Conservation (phyloP, 2,888 invertebrate species). For the Sturmia bella region DNA sequence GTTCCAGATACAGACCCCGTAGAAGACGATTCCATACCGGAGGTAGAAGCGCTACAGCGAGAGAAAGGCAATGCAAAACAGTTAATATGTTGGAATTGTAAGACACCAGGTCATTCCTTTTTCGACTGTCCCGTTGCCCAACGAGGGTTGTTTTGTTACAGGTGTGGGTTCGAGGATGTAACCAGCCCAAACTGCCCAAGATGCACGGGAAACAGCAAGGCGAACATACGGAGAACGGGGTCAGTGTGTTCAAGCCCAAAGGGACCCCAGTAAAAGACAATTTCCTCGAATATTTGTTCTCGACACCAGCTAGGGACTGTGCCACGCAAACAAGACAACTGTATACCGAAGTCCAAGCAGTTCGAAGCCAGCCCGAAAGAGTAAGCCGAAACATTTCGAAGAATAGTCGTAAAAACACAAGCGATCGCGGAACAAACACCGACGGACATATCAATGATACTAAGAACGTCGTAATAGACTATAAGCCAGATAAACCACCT, state of each 20-base stretch:
- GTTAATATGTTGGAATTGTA: slow-evolving; percentile 56
- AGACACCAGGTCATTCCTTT: slow-evolving; percentile 41
- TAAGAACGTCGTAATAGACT: no score
- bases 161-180: slow-evolving; percentile 36
- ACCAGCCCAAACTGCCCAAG: slow-evolving; percentile 32
- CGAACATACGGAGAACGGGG: slow-evolving; percentile 42
- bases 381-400: no score
- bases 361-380: no score
- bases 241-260: slow-evolving; percentile 4
- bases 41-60: background rate
- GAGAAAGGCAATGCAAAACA: background rate
- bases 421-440: no score
- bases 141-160: slow-evolving; percentile 30
- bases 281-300: no score
- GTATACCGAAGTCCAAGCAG: no score
- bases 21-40: background rate
- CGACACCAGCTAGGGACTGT: no score
- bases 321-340: no score
- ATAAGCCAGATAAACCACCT: no score
- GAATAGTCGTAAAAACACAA: no score
- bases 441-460: no score
- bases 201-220: slow-evolving; percentile 46
- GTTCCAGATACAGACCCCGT: background rate
- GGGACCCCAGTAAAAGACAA: background rate
- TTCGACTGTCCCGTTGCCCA: slow-evolving; percentile 28